Evolutionary conservation across 2,888 invertebrate species (phyloP).

Genomic region (Eretmocerus hayati): DNA sequence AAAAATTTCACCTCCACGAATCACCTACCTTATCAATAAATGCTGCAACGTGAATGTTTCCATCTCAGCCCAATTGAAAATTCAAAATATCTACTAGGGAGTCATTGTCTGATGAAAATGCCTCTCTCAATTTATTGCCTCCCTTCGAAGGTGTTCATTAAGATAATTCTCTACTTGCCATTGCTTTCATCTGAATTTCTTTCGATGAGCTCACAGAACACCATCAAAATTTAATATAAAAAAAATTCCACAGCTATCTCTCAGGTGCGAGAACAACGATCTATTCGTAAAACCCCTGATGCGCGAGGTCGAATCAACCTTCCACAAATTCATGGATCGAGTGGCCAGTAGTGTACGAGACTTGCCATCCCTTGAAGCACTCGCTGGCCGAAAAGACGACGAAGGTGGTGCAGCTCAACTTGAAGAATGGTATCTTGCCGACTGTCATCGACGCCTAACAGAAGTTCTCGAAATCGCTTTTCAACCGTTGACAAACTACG

Average conservation of each 20-base stretch:
- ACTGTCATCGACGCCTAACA: constrained; percentile 51
- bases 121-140: too few species aligned
- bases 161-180: not conserved
- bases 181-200: not conserved
- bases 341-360: constrained; percentile 27
- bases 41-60: too few species aligned
- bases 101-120: too few species aligned
- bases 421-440: constrained; percentile 41
- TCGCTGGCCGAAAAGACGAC: not conserved
- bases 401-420: constrained; percentile 29
- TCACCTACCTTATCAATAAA: too few species aligned
- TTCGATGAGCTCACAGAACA: too few species aligned
- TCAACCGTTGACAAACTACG: constrained; percentile 53
- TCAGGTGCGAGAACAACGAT: constrained; percentile 25
- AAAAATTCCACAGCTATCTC: constrained; percentile 6
- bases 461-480: constrained; percentile 52
- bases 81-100: too few species aligned
- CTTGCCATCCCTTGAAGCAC: constrained; percentile 5
- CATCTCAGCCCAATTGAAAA: too few species aligned
- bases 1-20: too few species aligned
- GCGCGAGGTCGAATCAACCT: constrained; percentile 26
- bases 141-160: too few species aligned
- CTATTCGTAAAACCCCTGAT: constrained; percentile 31
- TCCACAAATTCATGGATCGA: constrained; percentile 33
- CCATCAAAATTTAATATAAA: not conserved